A percentile compares a stretch with the other conserved stretches of the same genome.
phyloP scores from a whole-genome alignment of 2,797 vertebrate genomes.

The Pseudochirops cupreus region DNA sequence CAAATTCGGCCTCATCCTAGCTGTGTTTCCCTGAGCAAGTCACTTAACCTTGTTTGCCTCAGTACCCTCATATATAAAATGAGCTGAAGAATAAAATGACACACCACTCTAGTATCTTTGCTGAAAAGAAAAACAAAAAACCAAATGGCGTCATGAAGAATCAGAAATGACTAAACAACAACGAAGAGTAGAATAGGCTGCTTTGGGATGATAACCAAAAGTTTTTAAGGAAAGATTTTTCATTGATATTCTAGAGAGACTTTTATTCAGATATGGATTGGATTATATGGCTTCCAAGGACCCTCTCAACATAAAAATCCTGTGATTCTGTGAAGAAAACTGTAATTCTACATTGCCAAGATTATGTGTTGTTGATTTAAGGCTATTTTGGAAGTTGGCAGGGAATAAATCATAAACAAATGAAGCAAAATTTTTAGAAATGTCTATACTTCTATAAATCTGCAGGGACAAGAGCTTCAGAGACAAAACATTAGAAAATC shows the following conservation, averaged over 20 bases:
- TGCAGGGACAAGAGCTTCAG: slow-evolving; percentile 7
- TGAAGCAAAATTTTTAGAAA: slow-evolving; percentile 24
- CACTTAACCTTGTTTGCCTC: not conserved
- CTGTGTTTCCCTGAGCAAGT: not conserved
- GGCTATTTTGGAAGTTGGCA: not conserved
- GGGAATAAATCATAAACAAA: not conserved
- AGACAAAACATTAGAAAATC: slow-evolving; percentile 25
- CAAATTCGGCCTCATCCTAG: not conserved
- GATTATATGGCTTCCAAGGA: not conserved
- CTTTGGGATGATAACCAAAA: not conserved
- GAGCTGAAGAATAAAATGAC: not conserved
- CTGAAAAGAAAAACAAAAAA: not conserved
- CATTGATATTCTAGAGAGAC: not conserved
- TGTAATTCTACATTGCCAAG: not conserved
- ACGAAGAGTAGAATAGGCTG: not conserved
- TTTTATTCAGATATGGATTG: not conserved
- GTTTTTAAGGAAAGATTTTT: not conserved
- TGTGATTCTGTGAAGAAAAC: slow-evolving; percentile 7
- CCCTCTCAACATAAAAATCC: not conserved
- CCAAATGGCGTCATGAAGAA: not conserved
- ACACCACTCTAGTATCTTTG: not conserved
- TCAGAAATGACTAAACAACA: not conserved
- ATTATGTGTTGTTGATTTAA: not conserved
- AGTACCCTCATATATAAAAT: not conserved
- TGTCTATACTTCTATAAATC: not conserved